These are phyloP conservation scores for Argyrosomus regius DNA, from an alignment of 2,797 vertebrate species.

Conservation along the genomic window DNA sequence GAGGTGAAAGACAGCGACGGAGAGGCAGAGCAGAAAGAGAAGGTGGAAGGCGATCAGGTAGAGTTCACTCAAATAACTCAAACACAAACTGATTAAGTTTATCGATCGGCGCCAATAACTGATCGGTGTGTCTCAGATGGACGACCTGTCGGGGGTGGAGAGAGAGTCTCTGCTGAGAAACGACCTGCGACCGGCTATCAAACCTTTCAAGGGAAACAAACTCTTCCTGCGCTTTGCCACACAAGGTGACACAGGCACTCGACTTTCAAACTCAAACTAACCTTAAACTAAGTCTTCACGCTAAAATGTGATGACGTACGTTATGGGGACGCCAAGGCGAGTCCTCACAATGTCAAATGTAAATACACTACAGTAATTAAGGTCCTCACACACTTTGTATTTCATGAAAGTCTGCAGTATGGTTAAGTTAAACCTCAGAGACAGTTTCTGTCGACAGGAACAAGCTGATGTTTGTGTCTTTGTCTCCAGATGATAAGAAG, in stretches of 20 bases:
- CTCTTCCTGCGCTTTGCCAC: conserved; percentile 95
- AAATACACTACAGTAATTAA: no score
- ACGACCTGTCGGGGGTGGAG: conserved; percentile 90
- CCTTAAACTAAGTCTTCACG: no score
- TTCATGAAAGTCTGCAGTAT: no score
- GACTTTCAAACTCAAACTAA: no score
- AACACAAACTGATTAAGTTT: neutral
- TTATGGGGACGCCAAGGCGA: no score
- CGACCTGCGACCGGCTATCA: conserved; percentile 91
- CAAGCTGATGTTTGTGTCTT: conserved; percentile 1
- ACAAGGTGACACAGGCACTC: conserved; percentile 84
- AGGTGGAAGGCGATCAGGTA: conserved; percentile 67
- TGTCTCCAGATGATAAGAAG: conserved; percentile 93
- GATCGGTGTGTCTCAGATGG: conserved; percentile 81
- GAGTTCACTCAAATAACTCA: neutral
- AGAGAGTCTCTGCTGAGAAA: conserved; percentile 94
- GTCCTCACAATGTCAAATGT: no score
- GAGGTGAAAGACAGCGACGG: conserved; percentile 80
- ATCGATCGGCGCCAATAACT: neutral
- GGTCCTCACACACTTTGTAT: no score
- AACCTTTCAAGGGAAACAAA: conserved; percentile 94
- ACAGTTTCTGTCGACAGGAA: no score
- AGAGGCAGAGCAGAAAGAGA: conserved; percentile 75
- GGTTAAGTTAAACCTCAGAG: no score
- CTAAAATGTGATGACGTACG: no score